phyloP scores from a whole-genome alignment of 2,888 invertebrate species.

The Neoitamus cyanurus region DNA sequence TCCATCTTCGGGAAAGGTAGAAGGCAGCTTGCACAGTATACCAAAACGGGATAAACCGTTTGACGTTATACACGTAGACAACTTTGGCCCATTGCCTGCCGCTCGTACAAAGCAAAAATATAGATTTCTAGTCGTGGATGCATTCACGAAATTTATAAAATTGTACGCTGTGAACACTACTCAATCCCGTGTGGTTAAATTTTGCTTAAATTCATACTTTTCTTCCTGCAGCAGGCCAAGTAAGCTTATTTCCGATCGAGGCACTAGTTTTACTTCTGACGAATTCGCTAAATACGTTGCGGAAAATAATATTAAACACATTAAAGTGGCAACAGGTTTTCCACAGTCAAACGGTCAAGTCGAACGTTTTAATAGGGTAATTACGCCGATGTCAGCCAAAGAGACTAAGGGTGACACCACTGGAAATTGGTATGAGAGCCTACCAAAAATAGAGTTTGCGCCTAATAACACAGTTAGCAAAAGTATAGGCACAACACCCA shows the following conservation, averaged over 20 bases:
- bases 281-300: conserved; percentile 37
- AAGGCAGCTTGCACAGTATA: conserved; percentile 56
- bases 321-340: conserved; percentile 46
- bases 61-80: conserved; percentile 47
- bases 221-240: conserved; percentile 19
- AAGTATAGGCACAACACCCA: conserved; percentile 55
- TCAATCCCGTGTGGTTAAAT: conserved; percentile 35
- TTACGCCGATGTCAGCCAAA: conserved; percentile 44
- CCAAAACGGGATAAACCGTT: conserved; percentile 56
- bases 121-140: conserved; percentile 46
- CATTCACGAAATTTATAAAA: conserved; percentile 57
- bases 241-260: conserved; percentile 45
- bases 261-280: conserved; percentile 33
- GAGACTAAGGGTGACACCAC: conserved; percentile 19
- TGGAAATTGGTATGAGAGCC: conserved; percentile 43
- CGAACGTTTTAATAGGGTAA: conserved; percentile 28
- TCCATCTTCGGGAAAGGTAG: conserved; percentile 48
- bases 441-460: conserved; percentile 54
- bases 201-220: conserved; percentile 39
- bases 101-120: conserved; percentile 56
- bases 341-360: conserved; percentile 47
- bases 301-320: conserved; percentile 39
- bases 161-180: conserved; percentile 50
- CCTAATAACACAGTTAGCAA: conserved; percentile 56
- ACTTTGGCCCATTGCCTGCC: conserved; percentile 58